Evolutionary conservation across 2,797 vertebrate genomes (phyloP), one percentile per base, ranked within the genome.

Genomic region (Xenops minutus): DNA sequence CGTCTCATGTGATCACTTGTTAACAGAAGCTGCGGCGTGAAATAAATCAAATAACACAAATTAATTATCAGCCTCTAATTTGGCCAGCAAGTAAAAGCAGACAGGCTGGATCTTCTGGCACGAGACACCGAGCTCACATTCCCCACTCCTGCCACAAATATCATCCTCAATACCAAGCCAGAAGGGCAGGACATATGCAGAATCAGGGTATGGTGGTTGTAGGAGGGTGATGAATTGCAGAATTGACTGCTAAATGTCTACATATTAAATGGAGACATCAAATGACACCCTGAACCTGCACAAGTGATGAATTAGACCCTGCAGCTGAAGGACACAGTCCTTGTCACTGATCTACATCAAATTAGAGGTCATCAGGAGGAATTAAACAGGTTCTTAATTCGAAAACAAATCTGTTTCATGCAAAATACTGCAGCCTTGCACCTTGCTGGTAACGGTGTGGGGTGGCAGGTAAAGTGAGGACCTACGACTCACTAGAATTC

Each of bases 171-270:
- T 9, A 21, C 9, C 6, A 44, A 83, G 44, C 8, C 63, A 46
- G 51, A 19, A 68, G 41, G 48, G 69, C 59, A 71, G 77, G 59
- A 46, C 24, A 46, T 2, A 15, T 4, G 44, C 74, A 86, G 63
- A 41, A 59, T 4, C 6, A 3, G 64, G 0, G 7, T 14, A 43
- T 1, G n/a, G 48, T 10, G 37, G 48, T 4, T 29, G 68, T 8
- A 71, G 63, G 54, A 52, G 61, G 36, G 82, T 48, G 78, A 73
- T 7, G 27, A 73, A 41, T 24, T 17, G 44, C 63, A 86, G 64
- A 83, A 84, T 7, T 51, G n/a, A 8, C 64, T 48, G 30, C 27
- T 37, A 64, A 69, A 77, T 23, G 13, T 43, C 72, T 6, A 12
- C 46, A 34, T 27, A 14, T 29, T 54, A 63, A 63, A 79, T 1